phyloP scores from a whole-genome alignment of 92 coral and sea anemone genomes.

The Ricordea florida region DNA sequence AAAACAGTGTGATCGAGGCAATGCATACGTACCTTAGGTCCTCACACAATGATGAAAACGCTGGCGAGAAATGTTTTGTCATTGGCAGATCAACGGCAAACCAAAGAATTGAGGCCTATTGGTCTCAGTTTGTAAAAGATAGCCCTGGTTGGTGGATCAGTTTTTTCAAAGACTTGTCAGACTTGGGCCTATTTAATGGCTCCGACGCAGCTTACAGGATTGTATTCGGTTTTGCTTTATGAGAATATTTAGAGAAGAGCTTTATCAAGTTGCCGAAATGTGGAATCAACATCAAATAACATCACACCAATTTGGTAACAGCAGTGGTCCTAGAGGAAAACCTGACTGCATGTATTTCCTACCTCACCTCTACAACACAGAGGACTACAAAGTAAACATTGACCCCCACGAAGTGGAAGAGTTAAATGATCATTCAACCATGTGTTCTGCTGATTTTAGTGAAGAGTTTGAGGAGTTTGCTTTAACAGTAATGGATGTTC shows the following conservation, averaged over 20 bases:
- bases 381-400: conserved; percentile 18
- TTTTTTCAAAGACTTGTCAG: conserved; percentile 10
- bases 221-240: conserved; percentile 39
- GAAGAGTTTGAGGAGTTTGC: background rate
- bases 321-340: conserved; percentile 16
- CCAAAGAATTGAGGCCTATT: conserved; percentile 4
- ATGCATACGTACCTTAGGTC: conserved; percentile 2
- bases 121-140: conserved; percentile 11
- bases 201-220: conserved; percentile 10
- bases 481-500: too few species aligned
- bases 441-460: conserved; percentile 1
- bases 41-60: conserved; percentile 8
- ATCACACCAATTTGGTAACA: background rate
- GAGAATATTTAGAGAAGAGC: conserved; percentile 2
- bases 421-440: conserved; percentile 6
- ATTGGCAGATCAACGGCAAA: conserved; percentile 4
- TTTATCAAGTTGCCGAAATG: conserved; percentile 10
- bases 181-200: background rate
- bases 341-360: conserved; percentile 45
- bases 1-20: too few species aligned
- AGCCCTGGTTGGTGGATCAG: conserved; percentile 19
- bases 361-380: conserved; percentile 35
- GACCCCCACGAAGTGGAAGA: conserved; percentile 21
- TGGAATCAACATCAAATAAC: conserved; percentile 19
- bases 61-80: background rate